Conservation (phyloP, 2,797 vertebrate species). For the Gymnothorax javanicus region DNA sequence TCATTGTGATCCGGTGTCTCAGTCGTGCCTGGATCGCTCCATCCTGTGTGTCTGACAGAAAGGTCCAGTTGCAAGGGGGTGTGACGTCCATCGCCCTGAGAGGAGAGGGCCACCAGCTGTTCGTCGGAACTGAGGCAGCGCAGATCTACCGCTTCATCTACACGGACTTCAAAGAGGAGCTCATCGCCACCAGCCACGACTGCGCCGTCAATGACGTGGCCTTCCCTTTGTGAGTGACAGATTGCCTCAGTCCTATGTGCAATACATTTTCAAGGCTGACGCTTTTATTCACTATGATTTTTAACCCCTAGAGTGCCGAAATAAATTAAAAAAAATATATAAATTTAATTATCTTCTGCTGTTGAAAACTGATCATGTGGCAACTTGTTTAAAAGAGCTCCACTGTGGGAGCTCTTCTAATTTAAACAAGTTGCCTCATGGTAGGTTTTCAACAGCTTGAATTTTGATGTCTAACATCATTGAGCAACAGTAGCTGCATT, state of each 20-base stretch:
- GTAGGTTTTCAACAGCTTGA: too few relatives aligned
- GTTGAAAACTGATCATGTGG: too few relatives aligned
- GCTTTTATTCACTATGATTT: too few relatives aligned
- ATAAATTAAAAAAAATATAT: too few relatives aligned
- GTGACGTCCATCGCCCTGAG: constrained; percentile 81
- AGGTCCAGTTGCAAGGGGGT: constrained; percentile 77
- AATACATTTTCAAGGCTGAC: too few relatives aligned
- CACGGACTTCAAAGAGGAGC: constrained; percentile 78
- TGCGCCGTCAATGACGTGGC: constrained; percentile 74
- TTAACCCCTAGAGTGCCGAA: too few relatives aligned
- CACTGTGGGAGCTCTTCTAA: too few relatives aligned
- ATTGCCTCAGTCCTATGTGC: neutral
- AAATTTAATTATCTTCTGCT: too few relatives aligned
- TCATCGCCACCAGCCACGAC: constrained; percentile 78
- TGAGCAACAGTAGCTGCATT: too few relatives aligned
- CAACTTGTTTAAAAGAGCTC: too few relatives aligned
- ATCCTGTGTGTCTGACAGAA: constrained; percentile 61
- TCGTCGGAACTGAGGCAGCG: constrained; percentile 78
- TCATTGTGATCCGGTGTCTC: constrained; percentile 25
- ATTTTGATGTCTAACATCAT: too few relatives aligned
- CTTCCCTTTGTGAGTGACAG: constrained; percentile 80
- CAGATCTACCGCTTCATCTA: constrained; percentile 78
- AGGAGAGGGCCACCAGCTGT: constrained; percentile 81
- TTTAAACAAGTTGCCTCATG: too few relatives aligned
- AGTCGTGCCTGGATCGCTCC: constrained; percentile 22